These are phyloP conservation scores for Malurus elegans DNA, from an alignment of 2,113 vertebrate species.

Conservation along the genomic window DNA sequence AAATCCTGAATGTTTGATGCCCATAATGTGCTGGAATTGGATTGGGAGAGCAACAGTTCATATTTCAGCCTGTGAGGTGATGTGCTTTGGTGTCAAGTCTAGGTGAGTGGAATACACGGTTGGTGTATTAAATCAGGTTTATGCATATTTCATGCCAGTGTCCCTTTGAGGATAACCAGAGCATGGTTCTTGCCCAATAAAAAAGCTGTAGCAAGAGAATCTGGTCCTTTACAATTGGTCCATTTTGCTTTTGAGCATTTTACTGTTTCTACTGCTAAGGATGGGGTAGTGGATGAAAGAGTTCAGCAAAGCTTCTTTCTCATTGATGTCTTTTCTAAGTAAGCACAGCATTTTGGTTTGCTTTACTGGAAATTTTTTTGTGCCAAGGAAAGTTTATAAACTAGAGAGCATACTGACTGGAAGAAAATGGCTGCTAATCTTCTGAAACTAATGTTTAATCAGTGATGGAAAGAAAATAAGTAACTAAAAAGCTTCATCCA, in stretches of 20 bases:
- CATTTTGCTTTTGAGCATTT: background rate
- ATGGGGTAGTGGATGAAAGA: background rate
- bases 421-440: conserved; percentile 51
- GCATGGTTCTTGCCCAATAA: background rate
- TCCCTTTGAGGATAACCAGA: background rate
- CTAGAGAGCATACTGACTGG: conserved; percentile 20
- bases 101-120: background rate
- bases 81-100: background rate
- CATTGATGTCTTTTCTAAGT: background rate
- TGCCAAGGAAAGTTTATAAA: background rate
- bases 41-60: background rate
- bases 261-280: background rate
- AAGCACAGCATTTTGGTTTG: conserved; percentile 5
- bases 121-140: background rate
- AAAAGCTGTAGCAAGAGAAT: background rate
- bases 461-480: conserved; percentile 57
- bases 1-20: background rate
- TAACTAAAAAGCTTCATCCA: conserved; percentile 58
- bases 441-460: conserved; percentile 66
- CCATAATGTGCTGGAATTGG: background rate
- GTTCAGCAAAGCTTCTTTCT: conserved; percentile 4
- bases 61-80: background rate
- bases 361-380: background rate
- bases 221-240: background rate
- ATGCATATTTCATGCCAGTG: background rate